Percentiles rank a stretch among this genome's conserved stretches.
Evolutionary conservation across 2,888 invertebrate genomes (phyloP).

Genomic region (Exephanes ischioxanthus): DNA sequence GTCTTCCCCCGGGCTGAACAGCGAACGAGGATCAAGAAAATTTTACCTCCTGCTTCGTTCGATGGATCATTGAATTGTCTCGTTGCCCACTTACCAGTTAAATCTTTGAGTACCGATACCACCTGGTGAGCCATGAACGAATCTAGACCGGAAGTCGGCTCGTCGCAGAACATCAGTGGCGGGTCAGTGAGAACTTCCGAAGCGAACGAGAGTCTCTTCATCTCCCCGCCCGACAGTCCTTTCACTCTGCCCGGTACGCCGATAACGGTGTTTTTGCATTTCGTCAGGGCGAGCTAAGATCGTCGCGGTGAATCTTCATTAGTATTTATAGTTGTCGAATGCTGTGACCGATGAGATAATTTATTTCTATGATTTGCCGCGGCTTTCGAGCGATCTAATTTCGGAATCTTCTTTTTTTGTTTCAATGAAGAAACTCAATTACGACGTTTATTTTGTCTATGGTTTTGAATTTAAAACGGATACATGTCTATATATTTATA

Average conservation of each 20-base stretch:
- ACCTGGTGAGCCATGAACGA: slow-evolving; percentile 99
- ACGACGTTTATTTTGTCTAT: too few relatives aligned
- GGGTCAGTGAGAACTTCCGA: slow-evolving; percentile 99
- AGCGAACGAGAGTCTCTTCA: slow-evolving; percentile 97
- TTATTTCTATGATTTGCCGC: not conserved
- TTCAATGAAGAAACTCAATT: too few relatives aligned
- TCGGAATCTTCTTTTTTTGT: too few relatives aligned
- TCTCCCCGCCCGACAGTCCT: slow-evolving; percentile 98
- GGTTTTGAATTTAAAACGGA: too few relatives aligned
- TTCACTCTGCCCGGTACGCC: slow-evolving; percentile 95
- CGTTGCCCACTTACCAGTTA: slow-evolving; percentile 85
- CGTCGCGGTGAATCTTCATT: slow-evolving; percentile 44
- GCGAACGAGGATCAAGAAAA: not conserved
- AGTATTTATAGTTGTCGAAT: not conserved
- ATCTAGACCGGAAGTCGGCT: slow-evolving; percentile 98
- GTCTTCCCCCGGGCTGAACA: slow-evolving; percentile 91
- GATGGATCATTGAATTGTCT: not conserved
- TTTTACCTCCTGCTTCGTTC: not conserved
- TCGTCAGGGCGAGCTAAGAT: slow-evolving; percentile 91
- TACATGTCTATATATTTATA: too few relatives aligned
- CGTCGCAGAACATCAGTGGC: slow-evolving; percentile 97
- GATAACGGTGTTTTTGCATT: slow-evolving; percentile 96
- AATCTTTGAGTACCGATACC: slow-evolving; percentile 88
- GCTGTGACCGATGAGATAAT: not conserved
- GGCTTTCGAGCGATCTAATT: too few relatives aligned